Base-by-base conservation (phyloP, 2,113 vertebrate genomes). In the Donacobius atricapilla region DNA sequence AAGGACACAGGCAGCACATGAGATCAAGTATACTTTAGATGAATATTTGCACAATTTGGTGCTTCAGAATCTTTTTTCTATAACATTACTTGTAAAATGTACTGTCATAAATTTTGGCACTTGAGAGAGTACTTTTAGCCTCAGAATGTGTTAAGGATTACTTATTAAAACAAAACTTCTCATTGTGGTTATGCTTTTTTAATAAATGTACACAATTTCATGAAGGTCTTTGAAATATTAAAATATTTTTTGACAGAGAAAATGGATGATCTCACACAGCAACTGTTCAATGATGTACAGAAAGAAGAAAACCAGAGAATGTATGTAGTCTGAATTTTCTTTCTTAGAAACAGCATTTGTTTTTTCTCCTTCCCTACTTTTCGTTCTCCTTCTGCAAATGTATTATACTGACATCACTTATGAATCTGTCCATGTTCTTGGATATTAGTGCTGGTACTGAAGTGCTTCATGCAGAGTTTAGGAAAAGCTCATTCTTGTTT, bases 301-400 rank as follows among this genome's bases (percentile, higher is more conserved):
- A 98, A 97, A 72, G 98, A 99, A 96, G 98, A 98, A 91, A 98
- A 94, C 20, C 98, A 99, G 30, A 98, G 98, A 94, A 98, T 98
- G 99, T 99, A 98, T 68, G 98, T 90, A 79, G 76, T 33, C 80
- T 70, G 18, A 42, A 40, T 87, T 83, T 60, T 31, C 33, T 64
- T 79, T 28, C 39, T 91, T 85, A 73, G 69, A 63, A 83, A 39
- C n/a, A 78, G 22, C 35, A 48, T n/a, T 12, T 1, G 0, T 69
- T 86, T 66, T 66, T 77, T 45, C 44, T 44, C 31, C 64, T 83
- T 45, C 25, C 47, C 69, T n/a, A 5, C 48, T 28, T 90, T 88
- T 11, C 48, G 77, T 91, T 96, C 28, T 91, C 61, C 78, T 83
- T 13, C 45, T 95, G 19, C 25, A 63, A 47, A 68, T 57, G 22